Conservation (phyloP, 2,888 invertebrate species). For the Aspidiotus rigidus region DNA sequence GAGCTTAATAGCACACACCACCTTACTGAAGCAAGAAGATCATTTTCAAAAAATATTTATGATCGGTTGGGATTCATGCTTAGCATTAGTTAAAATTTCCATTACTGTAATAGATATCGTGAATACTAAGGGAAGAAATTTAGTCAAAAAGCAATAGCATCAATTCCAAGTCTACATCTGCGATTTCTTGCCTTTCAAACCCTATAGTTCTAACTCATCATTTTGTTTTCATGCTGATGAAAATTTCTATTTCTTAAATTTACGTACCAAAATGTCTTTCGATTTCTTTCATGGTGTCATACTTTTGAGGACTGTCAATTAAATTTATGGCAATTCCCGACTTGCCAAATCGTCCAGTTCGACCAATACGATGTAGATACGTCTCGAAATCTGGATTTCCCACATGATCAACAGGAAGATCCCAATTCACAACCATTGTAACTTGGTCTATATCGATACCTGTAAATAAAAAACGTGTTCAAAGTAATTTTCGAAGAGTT, state of each 20-base stretch:
- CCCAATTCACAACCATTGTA: conserved; percentile 96
- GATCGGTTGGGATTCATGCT: no score
- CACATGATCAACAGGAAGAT: conserved; percentile 75
- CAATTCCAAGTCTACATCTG: no score
- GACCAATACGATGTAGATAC: conserved; percentile 92
- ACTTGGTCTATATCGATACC: conserved; percentile 97
- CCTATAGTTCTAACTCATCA: no score
- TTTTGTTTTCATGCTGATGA: background rate
- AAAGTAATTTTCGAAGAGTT: no score
- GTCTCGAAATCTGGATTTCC: conserved; percentile 91
- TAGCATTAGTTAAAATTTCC: background rate
- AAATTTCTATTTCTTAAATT: background rate
- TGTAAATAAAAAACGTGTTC: conserved; percentile 39
- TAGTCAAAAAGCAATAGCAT: no score
- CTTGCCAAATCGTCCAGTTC: conserved; percentile 97
- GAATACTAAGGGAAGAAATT: no score
- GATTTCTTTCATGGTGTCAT: conserved; percentile 66
- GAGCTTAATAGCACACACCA: no score
- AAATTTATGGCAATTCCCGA: conserved; percentile 93
- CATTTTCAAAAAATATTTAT: background rate
- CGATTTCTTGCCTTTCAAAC: background rate
- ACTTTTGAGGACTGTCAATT: conserved; percentile 66
- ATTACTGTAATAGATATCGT: no score
- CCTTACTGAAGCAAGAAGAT: no score
- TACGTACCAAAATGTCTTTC: conserved; percentile 70